These are phyloP conservation scores for Pogonomyrmex barbatus DNA, from an alignment of 1,140 invertebrate genomes.

Conservation along the genomic window DNA sequence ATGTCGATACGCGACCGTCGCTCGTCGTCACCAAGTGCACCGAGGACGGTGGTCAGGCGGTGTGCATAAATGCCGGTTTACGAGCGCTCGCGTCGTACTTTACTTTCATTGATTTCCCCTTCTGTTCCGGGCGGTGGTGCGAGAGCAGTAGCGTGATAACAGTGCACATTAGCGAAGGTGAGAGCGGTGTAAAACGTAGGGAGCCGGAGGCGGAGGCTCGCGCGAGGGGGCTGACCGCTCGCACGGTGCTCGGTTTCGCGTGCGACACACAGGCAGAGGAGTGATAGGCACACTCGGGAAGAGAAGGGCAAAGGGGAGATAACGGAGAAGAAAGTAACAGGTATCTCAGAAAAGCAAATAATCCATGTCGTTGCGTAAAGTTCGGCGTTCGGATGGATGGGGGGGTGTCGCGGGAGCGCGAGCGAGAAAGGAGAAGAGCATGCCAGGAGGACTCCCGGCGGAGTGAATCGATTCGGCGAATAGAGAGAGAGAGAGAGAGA, in stretches of 20 bases:
- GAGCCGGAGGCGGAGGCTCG: slow-evolving; percentile 31
- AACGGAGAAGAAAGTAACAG: slow-evolving; percentile 10
- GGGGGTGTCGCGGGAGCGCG: slow-evolving; percentile 41
- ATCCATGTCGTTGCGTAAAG: not conserved
- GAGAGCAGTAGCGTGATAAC: slow-evolving; percentile 74
- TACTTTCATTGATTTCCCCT: slow-evolving; percentile 80
- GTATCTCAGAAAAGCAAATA: slow-evolving; percentile 23
- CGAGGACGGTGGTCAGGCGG: slow-evolving; percentile 50
- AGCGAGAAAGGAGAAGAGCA: slow-evolving; percentile 28
- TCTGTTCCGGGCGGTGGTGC: slow-evolving; percentile 80
- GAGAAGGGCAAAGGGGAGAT: not conserved
- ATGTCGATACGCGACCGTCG: slow-evolving; percentile 65
- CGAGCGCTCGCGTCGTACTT: slow-evolving; percentile 73
- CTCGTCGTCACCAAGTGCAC: slow-evolving; percentile 53
- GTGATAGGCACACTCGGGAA: not conserved
- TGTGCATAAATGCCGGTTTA: slow-evolving; percentile 78
- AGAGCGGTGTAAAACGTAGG: slow-evolving; percentile 6
- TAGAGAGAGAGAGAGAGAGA: not conserved
- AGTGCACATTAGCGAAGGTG: slow-evolving; percentile 53
- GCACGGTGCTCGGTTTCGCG: slow-evolving; percentile 70
- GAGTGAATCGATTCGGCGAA: slow-evolving; percentile 56
- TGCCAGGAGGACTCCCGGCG: slow-evolving; percentile 53
- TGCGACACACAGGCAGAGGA: slow-evolving; percentile 48
- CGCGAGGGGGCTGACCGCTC: slow-evolving; percentile 11
- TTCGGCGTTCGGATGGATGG: not conserved